These are phyloP conservation scores for Nibea coibor DNA, from an alignment of 2,113 vertebrate genomes.

Conservation along the genomic window DNA sequence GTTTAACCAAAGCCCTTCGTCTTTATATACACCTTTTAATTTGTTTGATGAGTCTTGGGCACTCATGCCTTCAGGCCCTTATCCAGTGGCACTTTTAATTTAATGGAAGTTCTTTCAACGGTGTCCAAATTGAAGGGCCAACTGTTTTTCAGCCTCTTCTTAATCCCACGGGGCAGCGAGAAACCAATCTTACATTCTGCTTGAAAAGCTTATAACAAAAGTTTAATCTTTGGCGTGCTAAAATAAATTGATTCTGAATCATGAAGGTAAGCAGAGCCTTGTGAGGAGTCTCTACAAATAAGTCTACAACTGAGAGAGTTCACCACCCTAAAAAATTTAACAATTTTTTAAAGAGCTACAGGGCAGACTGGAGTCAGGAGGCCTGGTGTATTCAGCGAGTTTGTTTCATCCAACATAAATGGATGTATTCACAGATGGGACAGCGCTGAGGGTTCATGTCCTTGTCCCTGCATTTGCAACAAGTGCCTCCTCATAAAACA, in stretches of 20 bases:
- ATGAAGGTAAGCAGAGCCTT: neutral
- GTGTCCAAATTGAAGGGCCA: slow-evolving; percentile 44
- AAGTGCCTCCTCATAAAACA: slow-evolving; percentile 40
- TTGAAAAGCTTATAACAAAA: slow-evolving; percentile 32
- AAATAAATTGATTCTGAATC: neutral
- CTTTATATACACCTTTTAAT: slow-evolving; percentile 55
- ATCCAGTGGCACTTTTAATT: slow-evolving; percentile 66
- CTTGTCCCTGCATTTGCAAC: slow-evolving; percentile 14
- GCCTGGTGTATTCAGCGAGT: neutral
- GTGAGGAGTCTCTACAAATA: neutral
- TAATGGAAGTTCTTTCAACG: slow-evolving; percentile 58
- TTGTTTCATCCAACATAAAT: neutral
- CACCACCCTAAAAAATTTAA: neutral
- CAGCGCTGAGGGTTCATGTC: neutral
- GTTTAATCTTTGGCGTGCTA: neutral
- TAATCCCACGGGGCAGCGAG: neutral
- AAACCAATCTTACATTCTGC: slow-evolving; percentile 18
- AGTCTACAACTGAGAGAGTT: neutral
- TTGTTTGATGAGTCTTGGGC: slow-evolving; percentile 58
- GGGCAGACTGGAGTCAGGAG: neutral
- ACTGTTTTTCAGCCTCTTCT: slow-evolving; percentile 33
- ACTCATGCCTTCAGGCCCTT: slow-evolving; percentile 58
- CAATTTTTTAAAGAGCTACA: neutral
- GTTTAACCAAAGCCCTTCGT: slow-evolving; percentile 47
- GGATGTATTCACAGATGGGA: neutral